A percentile compares a stretch with the other conserved stretches of the same genome.
Conservation (phyloP, 2,113 vertebrate genomes). For the Noturus placidus region DNA sequence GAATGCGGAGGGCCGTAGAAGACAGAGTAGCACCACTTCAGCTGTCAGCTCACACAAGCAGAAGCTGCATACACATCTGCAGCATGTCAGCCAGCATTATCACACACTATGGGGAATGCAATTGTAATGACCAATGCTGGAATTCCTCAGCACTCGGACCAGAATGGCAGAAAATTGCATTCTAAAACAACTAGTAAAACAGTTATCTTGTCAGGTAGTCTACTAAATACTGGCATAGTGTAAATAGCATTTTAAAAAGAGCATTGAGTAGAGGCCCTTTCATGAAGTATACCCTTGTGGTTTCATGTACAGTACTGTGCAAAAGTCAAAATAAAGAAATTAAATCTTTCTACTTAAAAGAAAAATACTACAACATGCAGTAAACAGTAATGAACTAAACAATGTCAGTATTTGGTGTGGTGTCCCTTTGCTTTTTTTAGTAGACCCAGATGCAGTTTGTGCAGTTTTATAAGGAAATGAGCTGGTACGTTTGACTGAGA, state of each 20-base stretch:
- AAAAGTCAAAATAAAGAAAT: too few relatives aligned
- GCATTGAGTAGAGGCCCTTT: background rate
- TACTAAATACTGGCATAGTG: background rate
- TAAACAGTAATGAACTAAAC: too few relatives aligned
- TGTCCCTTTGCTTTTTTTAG: too few relatives aligned
- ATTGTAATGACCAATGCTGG: background rate
- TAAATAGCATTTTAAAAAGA: background rate
- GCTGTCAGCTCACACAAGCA: constrained; percentile 37
- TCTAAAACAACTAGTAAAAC: background rate
- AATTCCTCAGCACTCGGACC: background rate
- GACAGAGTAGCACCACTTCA: constrained; percentile 9
- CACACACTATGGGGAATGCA: constrained; percentile 24
- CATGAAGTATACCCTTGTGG: background rate
- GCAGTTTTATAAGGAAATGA: too few relatives aligned
- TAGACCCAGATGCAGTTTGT: too few relatives aligned
- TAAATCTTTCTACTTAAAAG: too few relatives aligned
- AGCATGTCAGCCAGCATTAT: constrained; percentile 28
- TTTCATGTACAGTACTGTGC: background rate
- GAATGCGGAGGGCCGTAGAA: constrained; percentile 19
- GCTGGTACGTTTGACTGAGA: too few relatives aligned
- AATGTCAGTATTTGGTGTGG: too few relatives aligned
- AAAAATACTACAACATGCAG: too few relatives aligned
- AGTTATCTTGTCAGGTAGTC: background rate
- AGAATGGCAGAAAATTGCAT: background rate
- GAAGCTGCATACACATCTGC: constrained; percentile 36